Conservation (phyloP, 1,140 invertebrate species). For the Druon quercuslanigerum region DNA sequence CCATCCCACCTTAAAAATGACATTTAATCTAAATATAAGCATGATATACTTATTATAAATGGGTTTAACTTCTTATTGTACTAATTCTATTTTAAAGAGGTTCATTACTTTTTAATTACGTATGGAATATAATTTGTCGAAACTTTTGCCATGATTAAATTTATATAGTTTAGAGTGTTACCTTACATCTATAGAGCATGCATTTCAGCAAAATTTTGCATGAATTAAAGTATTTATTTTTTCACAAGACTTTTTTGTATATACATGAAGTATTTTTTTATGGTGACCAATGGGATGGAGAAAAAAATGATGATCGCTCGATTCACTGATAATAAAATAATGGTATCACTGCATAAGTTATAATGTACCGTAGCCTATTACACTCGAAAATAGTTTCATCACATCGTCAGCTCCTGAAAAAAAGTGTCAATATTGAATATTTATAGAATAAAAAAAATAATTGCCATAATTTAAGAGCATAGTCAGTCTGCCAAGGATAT, state of each 20-base stretch:
- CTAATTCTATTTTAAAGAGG: too few relatives aligned
- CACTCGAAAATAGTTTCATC: constrained; percentile 61
- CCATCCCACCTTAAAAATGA: too few relatives aligned
- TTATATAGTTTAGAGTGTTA: neutral
- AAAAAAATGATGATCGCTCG: constrained; percentile 47
- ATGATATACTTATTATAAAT: too few relatives aligned
- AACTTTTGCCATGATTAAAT: too few relatives aligned
- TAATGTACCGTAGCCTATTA: constrained; percentile 53
- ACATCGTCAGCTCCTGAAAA: constrained; percentile 74
- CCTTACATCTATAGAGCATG: neutral
- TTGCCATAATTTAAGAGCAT: constrained; percentile 33
- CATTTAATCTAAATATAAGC: too few relatives aligned
- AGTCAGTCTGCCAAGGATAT: constrained; percentile 70
- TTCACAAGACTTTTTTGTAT: constrained; percentile 69
- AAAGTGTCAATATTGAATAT: constrained; percentile 39
- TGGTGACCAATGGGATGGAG: constrained; percentile 47
- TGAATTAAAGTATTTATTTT: constrained; percentile 55
- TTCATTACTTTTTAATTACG: too few relatives aligned
- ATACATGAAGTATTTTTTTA: constrained; percentile 60
- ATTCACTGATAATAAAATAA: constrained; percentile 60
- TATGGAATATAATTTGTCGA: too few relatives aligned
- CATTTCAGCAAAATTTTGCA: neutral
- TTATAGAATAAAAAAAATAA: neutral
- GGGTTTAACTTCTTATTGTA: too few relatives aligned
- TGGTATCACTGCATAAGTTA: constrained; percentile 55